These are phyloP conservation scores for Muscicapa adusta DNA, from an alignment of 2,113 vertebrate species.

Conservation along the genomic window DNA sequence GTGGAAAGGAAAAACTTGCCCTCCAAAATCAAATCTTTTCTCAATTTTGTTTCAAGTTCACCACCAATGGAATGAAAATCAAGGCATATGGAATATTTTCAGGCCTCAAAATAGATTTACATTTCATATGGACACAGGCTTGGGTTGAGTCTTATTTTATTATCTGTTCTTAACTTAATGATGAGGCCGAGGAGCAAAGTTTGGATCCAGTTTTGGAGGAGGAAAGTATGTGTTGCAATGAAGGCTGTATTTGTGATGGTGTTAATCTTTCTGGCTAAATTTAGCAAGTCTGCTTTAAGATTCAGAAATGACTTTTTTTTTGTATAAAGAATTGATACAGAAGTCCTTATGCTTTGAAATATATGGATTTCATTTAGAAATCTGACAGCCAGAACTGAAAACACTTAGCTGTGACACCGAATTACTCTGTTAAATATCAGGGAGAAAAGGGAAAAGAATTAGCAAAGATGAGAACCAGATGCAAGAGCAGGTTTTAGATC, in stretches of 20 bases:
- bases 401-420: constrained; percentile 1
- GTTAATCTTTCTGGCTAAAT: constrained; percentile 1
- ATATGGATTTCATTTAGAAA: neutral
- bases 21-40: neutral
- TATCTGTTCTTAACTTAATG: constrained; percentile 29
- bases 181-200: constrained; percentile 2
- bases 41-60: neutral
- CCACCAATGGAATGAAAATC: neutral
- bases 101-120: neutral
- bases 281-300: constrained; percentile 27
- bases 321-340: neutral
- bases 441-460: neutral
- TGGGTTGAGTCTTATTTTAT: constrained; percentile 24
- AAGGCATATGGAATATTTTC: neutral
- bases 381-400: constrained; percentile 34
- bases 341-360: neutral
- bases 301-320: neutral
- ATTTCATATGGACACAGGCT: neutral
- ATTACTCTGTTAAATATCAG: neutral
- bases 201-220: neutral
- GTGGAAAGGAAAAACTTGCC: neutral
- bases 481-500: neutral
- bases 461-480: neutral
- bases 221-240: neutral
- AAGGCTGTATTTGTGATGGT: neutral